phyloP scores from a whole-genome alignment of 2,113 vertebrate genomes.

The Phyllostomus hastatus region DNA sequence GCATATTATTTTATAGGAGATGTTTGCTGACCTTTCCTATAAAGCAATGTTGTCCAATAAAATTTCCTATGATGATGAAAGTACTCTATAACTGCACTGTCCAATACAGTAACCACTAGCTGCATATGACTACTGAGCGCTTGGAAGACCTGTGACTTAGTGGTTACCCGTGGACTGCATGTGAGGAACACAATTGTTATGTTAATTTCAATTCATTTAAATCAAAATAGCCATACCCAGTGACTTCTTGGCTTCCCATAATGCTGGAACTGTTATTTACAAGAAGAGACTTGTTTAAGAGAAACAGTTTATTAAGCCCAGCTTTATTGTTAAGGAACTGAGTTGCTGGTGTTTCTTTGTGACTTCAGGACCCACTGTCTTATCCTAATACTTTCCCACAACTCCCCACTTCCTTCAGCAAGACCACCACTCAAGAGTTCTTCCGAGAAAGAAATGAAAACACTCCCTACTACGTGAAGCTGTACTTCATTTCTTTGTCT shows the following conservation, averaged over 20 bases:
- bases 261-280: background rate
- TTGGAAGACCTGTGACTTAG: background rate
- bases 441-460: background rate
- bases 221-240: background rate
- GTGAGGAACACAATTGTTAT: background rate
- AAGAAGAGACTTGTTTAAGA: background rate
- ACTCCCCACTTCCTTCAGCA: background rate
- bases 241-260: background rate
- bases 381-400: background rate
- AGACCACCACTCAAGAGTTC: background rate
- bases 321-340: background rate
- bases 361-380: background rate
- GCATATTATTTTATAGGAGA: background rate
- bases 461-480: background rate
- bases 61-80: background rate
- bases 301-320: too few relatives aligned
- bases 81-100: background rate
- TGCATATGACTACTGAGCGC: background rate
- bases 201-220: background rate
- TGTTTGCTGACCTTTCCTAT: background rate
- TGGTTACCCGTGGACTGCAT: background rate
- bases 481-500: background rate
- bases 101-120: background rate
- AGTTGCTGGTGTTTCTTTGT: background rate
- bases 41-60: background rate